A percentile compares a stretch with the other conserved stretches of the same genome.
phyloP scores from a whole-genome alignment of 2,113 vertebrate species.

The Carassius auratus region DNA sequence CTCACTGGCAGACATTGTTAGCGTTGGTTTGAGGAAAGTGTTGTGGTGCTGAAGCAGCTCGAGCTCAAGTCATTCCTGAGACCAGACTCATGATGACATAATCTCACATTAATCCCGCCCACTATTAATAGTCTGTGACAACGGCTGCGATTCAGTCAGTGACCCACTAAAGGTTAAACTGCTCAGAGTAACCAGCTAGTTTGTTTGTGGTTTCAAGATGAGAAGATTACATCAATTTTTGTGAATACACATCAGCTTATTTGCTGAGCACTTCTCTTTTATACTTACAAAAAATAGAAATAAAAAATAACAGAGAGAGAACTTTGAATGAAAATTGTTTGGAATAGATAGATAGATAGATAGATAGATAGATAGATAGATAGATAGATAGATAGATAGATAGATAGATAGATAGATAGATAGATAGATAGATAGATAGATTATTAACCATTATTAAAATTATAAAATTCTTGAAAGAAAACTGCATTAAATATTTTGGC shows the following conservation, averaged over 20 bases:
- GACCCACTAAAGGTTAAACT: neutral
- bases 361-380: too few relatives aligned
- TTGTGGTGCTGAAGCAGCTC: constrained; percentile 82
- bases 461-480: too few relatives aligned
- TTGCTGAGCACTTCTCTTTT: neutral
- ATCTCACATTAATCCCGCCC: constrained; percentile 85
- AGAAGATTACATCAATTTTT: neutral
- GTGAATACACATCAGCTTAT: neutral
- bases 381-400: too few relatives aligned
- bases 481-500: too few relatives aligned
- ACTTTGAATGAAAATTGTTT: too few relatives aligned
- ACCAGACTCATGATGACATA: constrained; percentile 85
- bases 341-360: too few relatives aligned
- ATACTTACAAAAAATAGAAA: neutral
- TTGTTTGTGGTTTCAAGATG: neutral
- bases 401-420: too few relatives aligned
- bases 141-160: constrained; percentile 56
- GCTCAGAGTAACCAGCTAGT: neutral
- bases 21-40: constrained; percentile 85
- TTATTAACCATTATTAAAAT: too few relatives aligned
- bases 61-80: constrained; percentile 68
- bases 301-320: neutral
- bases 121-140: constrained; percentile 85
- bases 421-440: too few relatives aligned
- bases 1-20: constrained; percentile 91